Evolutionary conservation across 2,888 invertebrate species (phyloP).

Genomic region (Druceiella hillmani): DNA sequence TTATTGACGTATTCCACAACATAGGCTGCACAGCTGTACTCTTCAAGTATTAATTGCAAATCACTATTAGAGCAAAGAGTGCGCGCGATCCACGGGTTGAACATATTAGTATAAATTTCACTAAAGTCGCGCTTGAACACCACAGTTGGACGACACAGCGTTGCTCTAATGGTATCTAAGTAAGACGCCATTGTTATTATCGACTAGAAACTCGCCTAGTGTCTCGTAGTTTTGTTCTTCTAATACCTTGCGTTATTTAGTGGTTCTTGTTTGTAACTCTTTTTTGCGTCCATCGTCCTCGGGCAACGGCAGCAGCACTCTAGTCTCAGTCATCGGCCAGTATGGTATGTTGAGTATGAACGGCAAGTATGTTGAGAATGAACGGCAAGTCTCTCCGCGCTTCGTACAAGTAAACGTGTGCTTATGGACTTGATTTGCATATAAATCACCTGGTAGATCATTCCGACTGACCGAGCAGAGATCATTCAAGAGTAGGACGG

Average conservation of each 20-base stretch:
- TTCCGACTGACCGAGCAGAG: constrained; percentile 20
- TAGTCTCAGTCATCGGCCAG: too few species aligned
- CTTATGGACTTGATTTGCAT: constrained; percentile 26
- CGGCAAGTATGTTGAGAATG: too few species aligned
- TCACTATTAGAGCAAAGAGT: constrained; percentile 24
- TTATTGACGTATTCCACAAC: constrained; percentile 33
- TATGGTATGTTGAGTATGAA: too few species aligned
- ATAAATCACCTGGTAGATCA: constrained; percentile 20
- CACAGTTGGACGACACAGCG: constrained; percentile 20
- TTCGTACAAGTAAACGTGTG: constrained; percentile 29
- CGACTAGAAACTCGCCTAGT: constrained; percentile 21
- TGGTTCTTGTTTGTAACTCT: too few species aligned
- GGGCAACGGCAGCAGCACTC: too few species aligned
- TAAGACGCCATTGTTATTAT: too few species aligned
- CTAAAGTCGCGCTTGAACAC: constrained; percentile 20
- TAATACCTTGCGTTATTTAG: constrained; percentile 17
- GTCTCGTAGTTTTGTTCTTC: constrained; percentile 18
- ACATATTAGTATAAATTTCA: constrained; percentile 25
- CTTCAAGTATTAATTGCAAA: constrained; percentile 27
- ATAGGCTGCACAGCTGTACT: constrained; percentile 29
- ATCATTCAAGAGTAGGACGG: constrained; percentile 23
- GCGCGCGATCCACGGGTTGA: constrained; percentile 24
- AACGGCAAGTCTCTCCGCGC: too few species aligned
- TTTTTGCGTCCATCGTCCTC: too few species aligned
- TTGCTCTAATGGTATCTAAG: constrained; percentile 21